Conservation (phyloP, 2,113 vertebrate species). For the Dendrocopos noguchii region DNA sequence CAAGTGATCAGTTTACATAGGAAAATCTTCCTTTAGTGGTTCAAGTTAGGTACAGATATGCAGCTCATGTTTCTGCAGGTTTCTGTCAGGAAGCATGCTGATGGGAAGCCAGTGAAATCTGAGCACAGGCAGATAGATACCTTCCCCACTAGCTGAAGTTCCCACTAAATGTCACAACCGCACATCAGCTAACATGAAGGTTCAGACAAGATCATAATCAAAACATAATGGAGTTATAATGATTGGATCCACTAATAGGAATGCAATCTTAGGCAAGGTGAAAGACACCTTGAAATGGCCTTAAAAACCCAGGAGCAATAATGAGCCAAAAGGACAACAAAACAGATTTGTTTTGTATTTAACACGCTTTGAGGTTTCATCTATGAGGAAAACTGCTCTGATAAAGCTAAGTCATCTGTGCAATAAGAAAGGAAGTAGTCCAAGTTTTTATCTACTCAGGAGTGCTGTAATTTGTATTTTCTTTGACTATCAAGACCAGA, state of each 20-base stretch:
- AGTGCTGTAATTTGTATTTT: background rate
- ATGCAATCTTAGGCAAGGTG: background rate
- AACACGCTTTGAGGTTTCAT: background rate
- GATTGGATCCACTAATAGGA: background rate
- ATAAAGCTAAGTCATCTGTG: background rate
- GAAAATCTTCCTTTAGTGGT: background rate
- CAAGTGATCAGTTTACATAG: background rate
- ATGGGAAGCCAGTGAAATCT: background rate
- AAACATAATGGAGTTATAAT: background rate
- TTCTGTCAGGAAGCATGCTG: background rate
- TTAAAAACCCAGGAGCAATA: background rate
- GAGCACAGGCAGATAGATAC: background rate
- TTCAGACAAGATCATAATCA: background rate
- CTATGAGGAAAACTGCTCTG: background rate
- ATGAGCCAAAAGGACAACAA: background rate
- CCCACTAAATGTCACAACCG: background rate
- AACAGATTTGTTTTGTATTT: accelerated
- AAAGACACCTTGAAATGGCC: background rate
- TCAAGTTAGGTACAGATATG: background rate
- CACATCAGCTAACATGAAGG: background rate
- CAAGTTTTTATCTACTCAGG: background rate
- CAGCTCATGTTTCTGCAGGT: background rate
- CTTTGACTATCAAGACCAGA: background rate
- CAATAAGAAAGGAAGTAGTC: background rate
- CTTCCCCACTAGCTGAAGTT: background rate